Evolutionary conservation across 2,113 vertebrate genomes (phyloP).

Genomic region (Brachyhypopomus gauderio): DNA sequence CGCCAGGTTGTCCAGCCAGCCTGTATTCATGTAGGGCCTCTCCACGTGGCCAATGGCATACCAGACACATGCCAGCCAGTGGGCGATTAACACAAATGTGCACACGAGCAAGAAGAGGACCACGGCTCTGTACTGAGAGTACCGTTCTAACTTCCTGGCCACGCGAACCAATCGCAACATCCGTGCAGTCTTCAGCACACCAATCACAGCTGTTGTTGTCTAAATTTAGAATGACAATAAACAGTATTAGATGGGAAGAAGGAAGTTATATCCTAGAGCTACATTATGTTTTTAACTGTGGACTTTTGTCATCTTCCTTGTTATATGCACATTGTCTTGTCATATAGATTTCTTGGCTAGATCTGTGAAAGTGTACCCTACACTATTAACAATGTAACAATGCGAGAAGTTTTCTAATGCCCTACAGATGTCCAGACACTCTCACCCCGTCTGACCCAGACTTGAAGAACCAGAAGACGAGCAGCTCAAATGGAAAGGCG

Average conservation of each 20-base stretch:
- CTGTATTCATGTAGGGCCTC: slow-evolving; percentile 92
- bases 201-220: slow-evolving; percentile 80
- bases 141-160: slow-evolving; percentile 88
- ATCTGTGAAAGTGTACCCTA: no score
- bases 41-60: slow-evolving; percentile 93
- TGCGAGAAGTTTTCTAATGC: no score
- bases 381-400: neutral
- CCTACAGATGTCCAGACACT: neutral
- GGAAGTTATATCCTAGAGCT: neutral
- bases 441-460: slow-evolving; percentile 91
- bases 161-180: slow-evolving; percentile 89
- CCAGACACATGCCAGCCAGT: slow-evolving; percentile 95
- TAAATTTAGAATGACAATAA: neutral
- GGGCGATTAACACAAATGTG: slow-evolving; percentile 90
- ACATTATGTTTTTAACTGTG: no score
- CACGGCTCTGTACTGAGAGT: slow-evolving; percentile 88
- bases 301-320: neutral
- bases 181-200: slow-evolving; percentile 91
- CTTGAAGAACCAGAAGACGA: slow-evolving; percentile 89
- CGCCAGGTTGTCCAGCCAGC: slow-evolving; percentile 94
- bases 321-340: neutral
- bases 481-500: slow-evolving; percentile 92
- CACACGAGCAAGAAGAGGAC: slow-evolving; percentile 93
- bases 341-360: no score
- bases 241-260: neutral